Base-by-base conservation (phyloP, 2,888 invertebrate species). In the Serripes groenlandicus region DNA sequence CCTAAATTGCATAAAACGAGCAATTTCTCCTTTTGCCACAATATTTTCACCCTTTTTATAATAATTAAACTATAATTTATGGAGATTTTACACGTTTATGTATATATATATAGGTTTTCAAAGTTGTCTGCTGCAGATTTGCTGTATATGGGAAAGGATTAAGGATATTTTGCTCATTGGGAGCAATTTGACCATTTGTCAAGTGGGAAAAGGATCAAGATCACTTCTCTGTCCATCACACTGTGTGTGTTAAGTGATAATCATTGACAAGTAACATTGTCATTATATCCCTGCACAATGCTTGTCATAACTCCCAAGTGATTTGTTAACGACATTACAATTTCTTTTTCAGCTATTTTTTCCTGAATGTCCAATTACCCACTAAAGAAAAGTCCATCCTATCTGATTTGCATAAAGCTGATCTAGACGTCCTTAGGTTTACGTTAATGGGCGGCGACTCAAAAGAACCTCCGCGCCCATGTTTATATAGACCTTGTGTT, bases 401-500 rank as follows among this genome's bases (percentile, higher is more conserved):
- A 18, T 42, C 26, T 7, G 11, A n/a, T 5, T 7, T 42, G 26
- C 26, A 28, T 26, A 42, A 23, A 26, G 66, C 23, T 21, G 66
- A 66, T 11, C 18, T n/a, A 0, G 66, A 66, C 26, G 15, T 66
- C n/a, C 35, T 66, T 0, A 18, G 18, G 7, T 26, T 26, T 21
- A 23, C 26, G 3, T 15, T 62, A 2, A 66, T 66, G 3, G 15
- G 15, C 49, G 26, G 11, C 26, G 66, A 66, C 23, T 26, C 11
- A 42, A 37, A 32, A 21, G 83, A 83, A 28, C 71, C 72, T 3
- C 62, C 71, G 5, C 64, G 83, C n/a, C 83, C 86, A 0, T 86
- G 86, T 73, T 35, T 78, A 30, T 77, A 75, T 70, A 81, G 76
- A 68, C 78, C 68, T 0, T 85, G 85, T 68, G 26, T 71, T 28